phyloP scores from a whole-genome alignment of 2,113 vertebrate species.

The Malurus alboscapulatus region DNA sequence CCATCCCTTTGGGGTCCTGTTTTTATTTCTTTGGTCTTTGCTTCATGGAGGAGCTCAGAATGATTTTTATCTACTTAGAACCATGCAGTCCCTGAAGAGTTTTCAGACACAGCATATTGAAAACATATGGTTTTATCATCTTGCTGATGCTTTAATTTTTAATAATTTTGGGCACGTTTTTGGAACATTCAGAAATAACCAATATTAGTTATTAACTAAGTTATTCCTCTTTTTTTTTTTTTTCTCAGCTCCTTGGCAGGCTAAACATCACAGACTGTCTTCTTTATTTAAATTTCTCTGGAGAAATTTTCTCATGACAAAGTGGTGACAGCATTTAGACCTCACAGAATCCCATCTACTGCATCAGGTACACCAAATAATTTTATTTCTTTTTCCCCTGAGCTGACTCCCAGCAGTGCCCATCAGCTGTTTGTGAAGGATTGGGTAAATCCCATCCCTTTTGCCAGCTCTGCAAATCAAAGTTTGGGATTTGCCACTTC shows the following conservation, averaged over 20 bases:
- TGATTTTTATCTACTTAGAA: not conserved
- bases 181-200: not conserved
- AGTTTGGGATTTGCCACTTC: not conserved
- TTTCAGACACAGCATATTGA: not conserved
- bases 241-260: not conserved
- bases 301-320: not conserved
- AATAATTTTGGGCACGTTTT: not conserved
- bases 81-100: not conserved
- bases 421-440: not conserved
- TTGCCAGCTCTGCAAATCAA: not conserved
- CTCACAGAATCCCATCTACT: not conserved
- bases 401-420: not conserved
- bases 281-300: not conserved
- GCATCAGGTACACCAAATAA: not conserved
- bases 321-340: not conserved
- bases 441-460: not conserved
- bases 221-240: not conserved
- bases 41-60: not conserved
- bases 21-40: not conserved
- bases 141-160: not conserved
- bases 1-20: not conserved
- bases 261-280: not conserved
- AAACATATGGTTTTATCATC: not conserved
- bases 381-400: fast-evolving
- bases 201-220: not conserved